Base-by-base conservation (phyloP, 2,888 invertebrate species). In the Cerceris ruficornis region DNA sequence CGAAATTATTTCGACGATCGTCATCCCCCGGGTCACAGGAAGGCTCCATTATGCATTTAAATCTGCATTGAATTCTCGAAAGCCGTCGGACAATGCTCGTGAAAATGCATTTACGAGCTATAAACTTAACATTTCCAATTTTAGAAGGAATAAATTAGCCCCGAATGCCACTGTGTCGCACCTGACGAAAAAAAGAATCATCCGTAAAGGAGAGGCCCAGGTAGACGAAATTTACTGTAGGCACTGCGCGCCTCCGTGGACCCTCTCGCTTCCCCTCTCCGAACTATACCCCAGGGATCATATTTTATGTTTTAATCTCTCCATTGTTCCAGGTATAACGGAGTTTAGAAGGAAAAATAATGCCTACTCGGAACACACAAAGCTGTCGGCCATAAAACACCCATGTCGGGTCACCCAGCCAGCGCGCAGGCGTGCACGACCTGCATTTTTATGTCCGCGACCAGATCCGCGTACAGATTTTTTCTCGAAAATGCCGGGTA, bases 251-350 rank as follows among this genome's bases (percentile, higher is more conserved):
- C 79, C 71, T 58, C 61, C 73, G 55, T 73, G 69, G 42, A 59
- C 55, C 43, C 59, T 39, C 15, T 50, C 59, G 4, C 42, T 39
- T 15, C 69, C 57, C 68, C 62, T 39, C 66, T 62, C 69, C 58
- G 57, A 70, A 70, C 69, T 88, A 87, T 83, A 86, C 87, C 84
- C 88, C 78, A 77, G 88, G 88, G 89, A 90, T 91, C 91, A 91
- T 92, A 92, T 91, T 91, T 92, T 91, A 91, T 87, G 90, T 92
- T 92, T 91, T 91, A 91, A 92, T 92, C 92, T 92, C 91, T 90
- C 92, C 91, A 92, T 92, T 92, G 91, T 92, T 92, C 91, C 91
- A 88, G 89, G 90, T 90, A 91, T 91, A 91, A 91, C 91, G 91
- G 91, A 90, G 91, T 91, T 91, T 90, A 91, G 89, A 91, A 91